Evolutionary conservation across 2,888 invertebrate genomes (phyloP), one percentile per base, ranked within the genome.

Genomic region (Diachrysia chrysitis): DNA sequence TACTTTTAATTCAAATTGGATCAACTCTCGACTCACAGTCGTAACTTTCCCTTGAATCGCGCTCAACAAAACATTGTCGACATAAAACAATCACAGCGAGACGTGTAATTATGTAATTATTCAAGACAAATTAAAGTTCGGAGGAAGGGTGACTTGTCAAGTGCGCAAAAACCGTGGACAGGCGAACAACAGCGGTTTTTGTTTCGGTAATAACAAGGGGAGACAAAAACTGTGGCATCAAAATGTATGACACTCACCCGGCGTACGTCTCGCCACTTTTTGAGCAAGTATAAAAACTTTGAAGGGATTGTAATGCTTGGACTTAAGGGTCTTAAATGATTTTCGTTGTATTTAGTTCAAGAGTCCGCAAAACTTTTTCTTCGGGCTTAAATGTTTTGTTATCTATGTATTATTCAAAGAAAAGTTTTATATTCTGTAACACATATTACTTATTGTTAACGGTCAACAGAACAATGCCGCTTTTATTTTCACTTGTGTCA

Each of bases 81-180:
- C 82, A 82, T 82, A 82, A 82, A 82, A 82, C 82, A 82, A 82
- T 82, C 82, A 85, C 83, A 84, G 81, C 75, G 81, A 77, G 85
- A 87, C 87, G 86, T 88, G 90, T 90, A 89, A 90, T 90, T 90
- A 92, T 88, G 90, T 93, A 92, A 93, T 93, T 93, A 93, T 92
- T 92, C 90, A 87, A 81, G 89, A 89, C 88, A 88, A 88, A 91
- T 90, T 90, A 89, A 91, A 90, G 88, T 89, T 85, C 82, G 80
- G 76, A 84, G 82, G 84, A 82, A 85, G 85, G 88, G 91, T 91
- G 90, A 90, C 92, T 93, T 93, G 93, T 92, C 94, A 91, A 80
- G 86, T 76, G 68, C 60, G 88, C 93, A 94, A 95, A 95, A 95
- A 94, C 92, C 69, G 84, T 73, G 84, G 92, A 90, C 90, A 89